phyloP scores from a whole-genome alignment of 92 coral and sea anemone species.

The Parazoanthus darwini region DNA sequence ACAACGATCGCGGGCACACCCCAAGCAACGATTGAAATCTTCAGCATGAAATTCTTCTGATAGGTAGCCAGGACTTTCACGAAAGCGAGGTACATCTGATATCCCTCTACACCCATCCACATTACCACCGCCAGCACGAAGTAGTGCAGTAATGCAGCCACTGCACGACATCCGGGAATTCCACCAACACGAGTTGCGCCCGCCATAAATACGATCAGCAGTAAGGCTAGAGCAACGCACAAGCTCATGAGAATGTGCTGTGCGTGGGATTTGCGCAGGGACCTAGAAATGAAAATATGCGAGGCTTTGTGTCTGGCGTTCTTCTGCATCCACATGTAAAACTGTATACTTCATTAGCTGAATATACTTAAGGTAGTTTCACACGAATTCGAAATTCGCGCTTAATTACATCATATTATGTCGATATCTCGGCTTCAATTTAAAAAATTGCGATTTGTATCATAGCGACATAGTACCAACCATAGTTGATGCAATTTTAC shows the following conservation, averaged over 20 bases:
- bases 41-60: conserved; percentile 8
- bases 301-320: background rate
- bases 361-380: too few relatives aligned
- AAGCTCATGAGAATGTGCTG: conserved; percentile 85
- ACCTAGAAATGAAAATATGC: conserved; percentile 42
- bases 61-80: conserved; percentile 19
- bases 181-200: conserved; percentile 63
- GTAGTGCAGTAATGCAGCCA: conserved; percentile 20
- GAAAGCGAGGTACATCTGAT: conserved; percentile 40
- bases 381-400: too few relatives aligned
- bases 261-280: conserved; percentile 84
- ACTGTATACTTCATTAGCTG: background rate
- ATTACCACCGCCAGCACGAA: conserved; percentile 19
- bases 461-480: too few relatives aligned
- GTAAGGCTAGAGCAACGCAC: conserved; percentile 78
- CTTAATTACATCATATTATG: too few relatives aligned
- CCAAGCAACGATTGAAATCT: conserved; percentile 14
- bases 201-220: conserved; percentile 79
- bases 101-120: conserved; percentile 44
- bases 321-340: background rate
- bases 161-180: conserved; percentile 16
- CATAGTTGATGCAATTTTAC: too few relatives aligned
- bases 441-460: too few relatives aligned
- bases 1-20: conserved; percentile 45
- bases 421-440: too few relatives aligned